phyloP scores from a whole-genome alignment of 30 jellyfish, hydroid and myxozoan genomes.

The Chrysaora quinquecirrha region DNA sequence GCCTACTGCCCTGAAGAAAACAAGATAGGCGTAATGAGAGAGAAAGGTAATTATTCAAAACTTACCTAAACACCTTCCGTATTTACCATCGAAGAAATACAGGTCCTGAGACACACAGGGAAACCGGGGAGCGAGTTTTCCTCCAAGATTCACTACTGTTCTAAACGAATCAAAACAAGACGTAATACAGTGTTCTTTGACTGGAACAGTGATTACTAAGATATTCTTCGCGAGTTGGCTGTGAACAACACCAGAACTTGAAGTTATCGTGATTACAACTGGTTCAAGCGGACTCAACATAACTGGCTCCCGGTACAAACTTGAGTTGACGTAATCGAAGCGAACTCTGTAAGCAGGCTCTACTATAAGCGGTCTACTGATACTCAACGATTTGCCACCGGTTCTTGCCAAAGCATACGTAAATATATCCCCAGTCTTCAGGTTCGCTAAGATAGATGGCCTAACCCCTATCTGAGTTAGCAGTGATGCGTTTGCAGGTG shows the following conservation, averaged over 20 bases:
- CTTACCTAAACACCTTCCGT: constrained; percentile 55
- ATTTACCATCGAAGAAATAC: constrained; percentile 13
- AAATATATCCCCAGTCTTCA: background rate
- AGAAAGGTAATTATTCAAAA: no score
- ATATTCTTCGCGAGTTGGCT: background rate
- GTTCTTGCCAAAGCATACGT: background rate
- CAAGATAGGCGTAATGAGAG: no score
- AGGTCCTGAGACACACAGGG: constrained; percentile 9
- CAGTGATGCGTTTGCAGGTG: background rate
- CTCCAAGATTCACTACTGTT: background rate
- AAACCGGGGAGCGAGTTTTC: constrained; percentile 18
- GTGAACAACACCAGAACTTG: background rate
- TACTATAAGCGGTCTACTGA: background rate
- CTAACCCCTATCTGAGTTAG: background rate
- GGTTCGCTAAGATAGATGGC: background rate
- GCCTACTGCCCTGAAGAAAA: no score
- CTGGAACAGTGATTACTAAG: background rate
- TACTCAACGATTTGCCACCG: background rate
- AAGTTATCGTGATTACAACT: background rate
- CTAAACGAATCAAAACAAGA: background rate
- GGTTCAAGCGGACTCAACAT: background rate
- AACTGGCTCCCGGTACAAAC: background rate
- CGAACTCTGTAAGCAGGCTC: background rate
- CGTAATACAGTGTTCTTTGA: constrained; percentile 29
- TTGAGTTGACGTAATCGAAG: background rate